Base-by-base conservation (phyloP, 2,797 vertebrate genomes). In the Spea hammondii region DNA sequence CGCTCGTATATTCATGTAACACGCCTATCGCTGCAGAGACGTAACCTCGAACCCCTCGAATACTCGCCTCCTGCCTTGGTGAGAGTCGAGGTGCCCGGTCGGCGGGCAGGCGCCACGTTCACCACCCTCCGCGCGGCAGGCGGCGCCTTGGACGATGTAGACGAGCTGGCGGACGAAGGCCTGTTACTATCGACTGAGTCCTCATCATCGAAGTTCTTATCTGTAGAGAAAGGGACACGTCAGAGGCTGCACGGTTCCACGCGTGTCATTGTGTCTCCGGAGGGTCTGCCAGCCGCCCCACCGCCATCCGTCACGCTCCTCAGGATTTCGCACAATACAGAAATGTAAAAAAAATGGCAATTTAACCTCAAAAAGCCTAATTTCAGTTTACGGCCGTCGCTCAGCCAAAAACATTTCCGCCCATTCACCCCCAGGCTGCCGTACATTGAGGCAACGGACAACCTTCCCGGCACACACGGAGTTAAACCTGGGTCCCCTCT, bases 181-280 rank as follows among this genome's bases (percentile, higher is more conserved):
- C 95, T 92, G 88, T 96, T 97, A 84, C 97, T 96, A 72, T 99
- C 97, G 91, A 98, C 92, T 0, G 97, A 99, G 87, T 99, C 97
- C 85, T 99, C 97, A 93, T 99, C 97, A 72, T 99, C 97, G 90
- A 98, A 98, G 89, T 95, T 97, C 90, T 98, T 98, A 92, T 99
- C 97, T 99, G 90, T 17, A 88, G 78, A 76, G 50, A 68, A 47
- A 4, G n/a, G 32, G n/a, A 62, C 6, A 59, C 11, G 11, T 59
- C 11, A 59, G 5, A 13, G n/a, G 12, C 55, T 59, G 11, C 4
- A 32, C 32, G 32, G 32, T 32, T 32, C 32, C 32, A 32, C 32
- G 32, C 32, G 32, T 32, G 32, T 32, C 32, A 32, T 32, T 32
- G 32, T 3, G 32, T 32, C 32, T 32, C 32, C 32, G 32, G 32